phyloP scores from a whole-genome alignment of 2,888 invertebrate species.

The Dione vanillae region DNA sequence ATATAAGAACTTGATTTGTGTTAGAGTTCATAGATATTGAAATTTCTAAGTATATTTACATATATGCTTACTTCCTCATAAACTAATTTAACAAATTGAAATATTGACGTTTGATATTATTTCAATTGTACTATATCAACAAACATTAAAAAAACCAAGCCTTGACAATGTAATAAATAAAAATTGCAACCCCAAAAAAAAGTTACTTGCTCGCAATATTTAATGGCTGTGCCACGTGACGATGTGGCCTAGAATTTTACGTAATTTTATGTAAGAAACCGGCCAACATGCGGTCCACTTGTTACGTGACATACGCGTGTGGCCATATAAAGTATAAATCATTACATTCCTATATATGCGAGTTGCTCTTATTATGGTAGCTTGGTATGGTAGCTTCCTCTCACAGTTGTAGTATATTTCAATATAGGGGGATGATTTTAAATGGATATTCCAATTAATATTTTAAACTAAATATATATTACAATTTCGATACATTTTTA shows the following conservation, averaged over 20 bases:
- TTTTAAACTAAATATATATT: no score
- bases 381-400: background rate
- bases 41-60: no score
- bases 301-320: constrained; percentile 42
- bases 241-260: constrained; percentile 54
- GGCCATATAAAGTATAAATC: constrained; percentile 19
- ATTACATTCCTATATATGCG: background rate
- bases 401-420: no score
- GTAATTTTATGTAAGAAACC: constrained; percentile 77
- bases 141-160: constrained; percentile 4
- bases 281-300: constrained; percentile 57
- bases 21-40: no score
- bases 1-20: no score
- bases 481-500: no score
- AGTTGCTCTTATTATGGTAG: background rate
- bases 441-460: no score
- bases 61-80: no score
- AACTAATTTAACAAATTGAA: no score
- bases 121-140: background rate
- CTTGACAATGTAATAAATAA: constrained; percentile 27
- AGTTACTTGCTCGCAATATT: constrained; percentile 26
- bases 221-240: constrained; percentile 34
- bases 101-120: no score
- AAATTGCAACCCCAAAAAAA: constrained; percentile 34
- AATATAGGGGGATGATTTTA: no score